Conservation (phyloP, 2,797 vertebrate genomes). For the Australoheros facetus region DNA sequence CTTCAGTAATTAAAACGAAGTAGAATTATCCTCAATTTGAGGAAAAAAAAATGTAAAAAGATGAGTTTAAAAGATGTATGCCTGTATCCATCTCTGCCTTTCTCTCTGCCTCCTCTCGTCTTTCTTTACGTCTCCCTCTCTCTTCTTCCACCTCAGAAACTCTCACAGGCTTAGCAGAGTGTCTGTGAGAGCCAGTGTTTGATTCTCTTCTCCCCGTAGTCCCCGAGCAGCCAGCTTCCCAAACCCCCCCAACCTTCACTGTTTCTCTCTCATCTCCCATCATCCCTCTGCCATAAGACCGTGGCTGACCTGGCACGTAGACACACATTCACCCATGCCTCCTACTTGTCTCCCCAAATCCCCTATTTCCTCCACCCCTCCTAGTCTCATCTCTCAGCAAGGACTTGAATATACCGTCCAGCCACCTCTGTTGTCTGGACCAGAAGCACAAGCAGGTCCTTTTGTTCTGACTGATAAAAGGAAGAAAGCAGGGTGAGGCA, state of each 20-base stretch:
- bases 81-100: conserved; percentile 6
- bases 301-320: conserved; percentile 68
- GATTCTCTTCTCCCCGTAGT: conserved; percentile 50
- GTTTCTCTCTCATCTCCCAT: conserved; percentile 55
- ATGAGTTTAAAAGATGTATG: neutral
- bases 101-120: neutral
- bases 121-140: conserved; percentile 6
- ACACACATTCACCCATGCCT: conserved; percentile 46
- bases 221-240: conserved; percentile 37
- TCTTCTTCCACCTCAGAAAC: conserved; percentile 37
- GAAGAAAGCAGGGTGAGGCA: conserved; percentile 65
- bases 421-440: conserved; percentile 72
- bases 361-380: conserved; percentile 25
- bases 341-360: conserved; percentile 48
- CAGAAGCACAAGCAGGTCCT: conserved; percentile 65
- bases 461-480: conserved; percentile 77
- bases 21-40: neutral
- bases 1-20: neutral
- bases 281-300: conserved; percentile 67
- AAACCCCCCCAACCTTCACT: conserved; percentile 37
- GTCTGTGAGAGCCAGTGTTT: conserved; percentile 60
- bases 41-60: neutral
- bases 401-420: conserved; percentile 61
- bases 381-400: conserved; percentile 48
- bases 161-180: conserved; percentile 46